Percentiles rank a stretch among this genome's conserved stretches.
These are phyloP conservation scores for Malurus leucopterus DNA, from an alignment of 2,797 vertebrate genomes.

Conservation along the genomic window DNA sequence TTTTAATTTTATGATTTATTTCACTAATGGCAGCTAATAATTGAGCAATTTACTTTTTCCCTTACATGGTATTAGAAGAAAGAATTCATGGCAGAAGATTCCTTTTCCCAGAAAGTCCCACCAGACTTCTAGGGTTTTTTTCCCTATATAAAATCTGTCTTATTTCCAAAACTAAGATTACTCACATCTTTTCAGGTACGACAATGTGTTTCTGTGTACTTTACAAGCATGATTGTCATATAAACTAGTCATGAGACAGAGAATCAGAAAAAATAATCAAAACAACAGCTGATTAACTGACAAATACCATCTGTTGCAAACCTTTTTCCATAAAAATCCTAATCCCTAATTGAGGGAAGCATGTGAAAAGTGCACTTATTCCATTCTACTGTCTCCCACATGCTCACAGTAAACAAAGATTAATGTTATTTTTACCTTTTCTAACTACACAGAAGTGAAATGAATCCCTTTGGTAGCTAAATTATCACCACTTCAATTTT, in stretches of 20 bases:
- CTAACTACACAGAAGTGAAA: background rate
- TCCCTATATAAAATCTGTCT: background rate
- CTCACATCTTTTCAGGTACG: background rate
- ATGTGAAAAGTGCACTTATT: background rate
- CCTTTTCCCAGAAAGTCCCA: background rate
- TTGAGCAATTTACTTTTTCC: background rate
- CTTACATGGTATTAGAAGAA: background rate
- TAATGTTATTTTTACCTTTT: background rate
- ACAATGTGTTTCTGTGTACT: background rate
- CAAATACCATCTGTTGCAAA: background rate
- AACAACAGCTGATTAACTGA: slow-evolving; percentile 7
- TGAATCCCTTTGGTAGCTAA: background rate
- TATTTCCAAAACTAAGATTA: background rate
- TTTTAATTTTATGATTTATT: background rate
- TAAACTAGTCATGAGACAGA: background rate
- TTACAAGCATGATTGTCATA: background rate
- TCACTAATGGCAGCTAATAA: background rate
- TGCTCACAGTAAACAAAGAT: background rate
- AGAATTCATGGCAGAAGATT: background rate
- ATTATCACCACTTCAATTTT: background rate
- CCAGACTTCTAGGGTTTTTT: background rate
- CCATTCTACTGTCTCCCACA: background rate
- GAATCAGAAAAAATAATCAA: background rate
- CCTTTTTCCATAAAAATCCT: background rate
- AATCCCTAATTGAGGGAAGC: background rate